Conservation (phyloP, 2,888 invertebrate species). For the Atherix ibis region DNA sequence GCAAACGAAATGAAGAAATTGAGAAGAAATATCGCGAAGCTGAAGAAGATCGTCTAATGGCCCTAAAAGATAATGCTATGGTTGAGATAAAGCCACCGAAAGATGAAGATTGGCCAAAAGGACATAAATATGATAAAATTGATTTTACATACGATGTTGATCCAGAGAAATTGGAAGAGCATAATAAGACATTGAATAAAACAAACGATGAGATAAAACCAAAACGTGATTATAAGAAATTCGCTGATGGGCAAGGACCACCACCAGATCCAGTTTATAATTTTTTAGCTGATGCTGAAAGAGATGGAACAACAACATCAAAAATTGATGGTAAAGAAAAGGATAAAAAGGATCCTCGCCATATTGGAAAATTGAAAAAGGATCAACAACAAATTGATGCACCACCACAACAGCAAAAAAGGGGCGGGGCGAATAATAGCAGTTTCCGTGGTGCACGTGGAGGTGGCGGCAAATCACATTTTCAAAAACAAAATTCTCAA, state of each 20-base stretch:
- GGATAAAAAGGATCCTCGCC: constrained; percentile 9
- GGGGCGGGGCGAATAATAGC: constrained; percentile 8
- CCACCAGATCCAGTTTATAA: constrained; percentile 34
- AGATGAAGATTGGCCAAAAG: constrained; percentile 29
- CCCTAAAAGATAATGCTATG: constrained; percentile 30
- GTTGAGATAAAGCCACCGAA: constrained; percentile 28
- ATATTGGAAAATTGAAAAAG: constrained; percentile 8
- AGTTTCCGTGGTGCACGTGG: constrained; percentile 12
- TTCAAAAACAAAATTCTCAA: constrained; percentile 12
- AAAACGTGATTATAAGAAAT: constrained; percentile 17
- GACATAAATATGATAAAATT: constrained; percentile 35
- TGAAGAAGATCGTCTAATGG: constrained; percentile 32
- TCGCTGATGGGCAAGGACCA: constrained; percentile 29
- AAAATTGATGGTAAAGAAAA: constrained; percentile 6
- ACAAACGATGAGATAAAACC: constrained; percentile 4
- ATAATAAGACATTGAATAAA: constrained; percentile 3
- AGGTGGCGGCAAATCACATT: constrained; percentile 6
- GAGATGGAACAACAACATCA: constrained; percentile 18
- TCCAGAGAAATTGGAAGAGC: constrained; percentile 16
- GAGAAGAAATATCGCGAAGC: constrained; percentile 23
- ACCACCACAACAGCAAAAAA: constrained; percentile 5
- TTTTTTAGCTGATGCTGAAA: constrained; percentile 31
- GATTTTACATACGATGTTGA: constrained; percentile 21
- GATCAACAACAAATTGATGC: constrained; percentile 3
- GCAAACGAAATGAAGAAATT: constrained; percentile 14